These are phyloP conservation scores for Venusia cambrica DNA, from an alignment of 2,888 invertebrate species.

Conservation along the genomic window DNA sequence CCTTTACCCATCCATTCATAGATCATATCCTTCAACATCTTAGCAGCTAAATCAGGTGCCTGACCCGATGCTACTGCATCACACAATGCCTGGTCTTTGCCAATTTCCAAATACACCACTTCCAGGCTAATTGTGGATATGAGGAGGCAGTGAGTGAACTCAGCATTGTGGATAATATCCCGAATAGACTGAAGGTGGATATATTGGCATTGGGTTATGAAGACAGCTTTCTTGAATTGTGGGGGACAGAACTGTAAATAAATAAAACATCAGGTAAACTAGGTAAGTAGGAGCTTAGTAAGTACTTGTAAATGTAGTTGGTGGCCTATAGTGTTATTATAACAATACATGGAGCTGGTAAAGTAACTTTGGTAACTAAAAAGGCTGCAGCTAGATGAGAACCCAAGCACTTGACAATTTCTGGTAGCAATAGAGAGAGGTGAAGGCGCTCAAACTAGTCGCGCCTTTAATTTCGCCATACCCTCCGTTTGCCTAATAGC, in stretches of 20 bases:
- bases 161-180: constrained; percentile 82
- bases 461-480: no score
- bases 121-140: constrained; percentile 80
- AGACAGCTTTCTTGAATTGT: constrained; percentile 72
- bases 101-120: constrained; percentile 72
- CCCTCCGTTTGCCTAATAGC: no score
- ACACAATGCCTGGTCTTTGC: constrained; percentile 58
- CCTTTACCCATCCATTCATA: constrained; percentile 80
- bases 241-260: constrained; percentile 53
- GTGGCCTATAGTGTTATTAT: no score
- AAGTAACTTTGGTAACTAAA: no score
- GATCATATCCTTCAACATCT: constrained; percentile 54
- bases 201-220: constrained; percentile 78
- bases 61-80: constrained; percentile 56
- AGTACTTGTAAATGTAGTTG: no score
- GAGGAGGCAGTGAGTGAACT: constrained; percentile 82
- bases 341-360: no score
- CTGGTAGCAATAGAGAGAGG: no score
- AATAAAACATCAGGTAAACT: no score
- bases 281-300: no score
- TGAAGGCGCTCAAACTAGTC: no score
- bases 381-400: no score
- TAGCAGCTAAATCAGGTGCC: constrained; percentile 53
- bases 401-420: no score
- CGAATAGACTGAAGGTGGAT: constrained; percentile 79